Base-by-base conservation (phyloP, 2,797 vertebrate species). In the Diplodus sargus region DNA sequence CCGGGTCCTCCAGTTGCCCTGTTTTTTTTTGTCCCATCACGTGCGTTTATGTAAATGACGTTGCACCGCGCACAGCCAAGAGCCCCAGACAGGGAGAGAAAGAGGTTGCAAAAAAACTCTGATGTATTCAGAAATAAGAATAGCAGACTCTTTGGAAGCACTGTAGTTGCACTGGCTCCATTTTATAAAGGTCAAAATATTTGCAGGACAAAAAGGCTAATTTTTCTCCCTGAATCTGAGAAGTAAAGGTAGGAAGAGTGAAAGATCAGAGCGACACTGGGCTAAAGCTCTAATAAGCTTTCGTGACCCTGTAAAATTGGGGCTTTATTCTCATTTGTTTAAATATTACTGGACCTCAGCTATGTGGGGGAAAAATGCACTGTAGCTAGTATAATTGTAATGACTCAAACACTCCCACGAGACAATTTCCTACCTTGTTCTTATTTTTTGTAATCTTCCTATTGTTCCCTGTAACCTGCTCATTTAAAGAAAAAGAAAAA, bases 151-250 rank as follows among this genome's bases (percentile, higher is more conserved):
- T 69, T 53, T 76, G 78, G 58, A 82, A 72, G 76, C 45, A 48
- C 68, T 75, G 74, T 76, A 43, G 69, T 73, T 82, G 70, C 72
- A 60, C 70, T 67, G 69, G 77, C 85, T 86, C 78, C 66, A 62
- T 86, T 91, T 89, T 88, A 49, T 80, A 89, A 92, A 90, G 85
- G 91, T 93, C 86, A 91, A 89, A 89, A 87, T 84, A 89, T 91
- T 89, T 91, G 75, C 82, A 71, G 74, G 76, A 86, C 84, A 84
- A 85, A 88, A 82, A 85, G 78, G 71, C 69, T 39, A 15, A 86
- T 87, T 87, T 85, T 78, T 81, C 75, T 84, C 68, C 42, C 74
- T 72, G 78, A 83, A 81, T 67, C n/a, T 42, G 61, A 83, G 67
- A 82, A 84, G 70, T 79, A 82, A 87, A 84, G 49, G 82, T 54